phyloP scores from a whole-genome alignment of 1,140 invertebrate genomes.

The Bathynomus jamesi region DNA sequence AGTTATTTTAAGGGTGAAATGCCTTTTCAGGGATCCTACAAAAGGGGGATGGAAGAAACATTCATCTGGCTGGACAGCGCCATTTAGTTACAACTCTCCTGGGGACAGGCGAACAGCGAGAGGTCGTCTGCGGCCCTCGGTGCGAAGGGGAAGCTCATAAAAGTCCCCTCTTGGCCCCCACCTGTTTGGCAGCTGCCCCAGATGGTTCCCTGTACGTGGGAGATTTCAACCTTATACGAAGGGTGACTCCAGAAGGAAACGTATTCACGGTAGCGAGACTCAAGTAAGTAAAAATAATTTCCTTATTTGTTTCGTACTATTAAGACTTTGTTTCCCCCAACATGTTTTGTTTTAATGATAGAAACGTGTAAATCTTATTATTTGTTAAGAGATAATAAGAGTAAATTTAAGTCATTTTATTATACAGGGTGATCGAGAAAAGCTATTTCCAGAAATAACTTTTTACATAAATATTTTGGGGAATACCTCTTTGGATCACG shows the following conservation, averaged over 20 bases:
- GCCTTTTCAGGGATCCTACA: conserved; percentile 69
- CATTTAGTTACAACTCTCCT: conserved; percentile 80
- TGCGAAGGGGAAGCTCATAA: conserved; percentile 68
- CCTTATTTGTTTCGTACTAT: not conserved
- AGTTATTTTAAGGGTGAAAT: too few relatives aligned
- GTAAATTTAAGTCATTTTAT: too few relatives aligned
- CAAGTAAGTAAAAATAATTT: conserved; percentile 57
- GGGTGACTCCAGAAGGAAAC: conserved; percentile 77
- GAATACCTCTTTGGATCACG: too few relatives aligned
- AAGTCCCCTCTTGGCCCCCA: conserved; percentile 78
- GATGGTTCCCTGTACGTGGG: conserved; percentile 91
- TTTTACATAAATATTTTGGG: too few relatives aligned
- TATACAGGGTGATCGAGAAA: too few relatives aligned
- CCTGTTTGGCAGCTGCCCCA: conserved; percentile 73
- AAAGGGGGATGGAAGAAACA: conserved; percentile 93
- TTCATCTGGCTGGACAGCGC: conserved; percentile 86
- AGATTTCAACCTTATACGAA: conserved; percentile 88
- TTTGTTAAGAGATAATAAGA: too few relatives aligned
- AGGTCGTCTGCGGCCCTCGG: conserved; percentile 61
- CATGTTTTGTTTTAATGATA: too few relatives aligned
- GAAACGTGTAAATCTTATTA: too few relatives aligned
- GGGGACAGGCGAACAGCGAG: conserved; percentile 82
- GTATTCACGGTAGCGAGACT: conserved; percentile 79
- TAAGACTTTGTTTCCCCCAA: too few relatives aligned
- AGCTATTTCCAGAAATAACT: too few relatives aligned